Evolutionary conservation across 1,140 invertebrate species (phyloP), one percentile per base, ranked within the genome.

Genomic region (Drosophila tsacasi): DNA sequence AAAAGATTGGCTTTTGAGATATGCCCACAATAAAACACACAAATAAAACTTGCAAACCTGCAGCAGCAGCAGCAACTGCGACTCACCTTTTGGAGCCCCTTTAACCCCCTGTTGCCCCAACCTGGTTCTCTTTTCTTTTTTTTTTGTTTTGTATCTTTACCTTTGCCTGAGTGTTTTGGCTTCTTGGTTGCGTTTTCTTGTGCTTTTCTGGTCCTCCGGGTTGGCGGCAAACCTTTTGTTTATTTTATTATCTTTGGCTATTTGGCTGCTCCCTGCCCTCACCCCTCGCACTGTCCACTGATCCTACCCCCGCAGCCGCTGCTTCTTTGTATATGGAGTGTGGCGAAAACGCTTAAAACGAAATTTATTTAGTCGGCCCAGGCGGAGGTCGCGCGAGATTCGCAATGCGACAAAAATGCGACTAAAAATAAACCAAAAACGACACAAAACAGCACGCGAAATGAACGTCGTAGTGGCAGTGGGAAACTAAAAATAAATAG

Each of bases 201-300:
- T 57, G 40, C 50, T 64, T 57, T 76, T 37, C 62, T 63, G 63
- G 44, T 72, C 67, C 63, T 50, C 68, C 27, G 2, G 21, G 67
- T 60, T 72, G 69, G 69, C 69, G 81, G 85, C 83, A 87, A 89
- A 90, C 78, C 85, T 89, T 89, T 89, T 89, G 85, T 89, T 89
- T 90, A 89, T 90, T 90, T 89, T 90, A 89, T 90, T 89, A 89
- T 90, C 85, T 83, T 84, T 89, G 85, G 81, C 84, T 89, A 89
- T 89, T 89, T 84, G 84, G 84, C 63, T 75, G 80, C 59, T 66
- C 62, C 69, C 64, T 67, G 59, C 71, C 67, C 71, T 75, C 32
- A 57, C n/a, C 63, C 76, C 63, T 39, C 77, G 59, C 27, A 57
- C 6, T 39, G 54, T 37, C 27, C 52, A 23, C 52, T 39, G 54